phyloP scores from a whole-genome alignment of 2,888 invertebrate species.

The Alsophila aescularia region DNA sequence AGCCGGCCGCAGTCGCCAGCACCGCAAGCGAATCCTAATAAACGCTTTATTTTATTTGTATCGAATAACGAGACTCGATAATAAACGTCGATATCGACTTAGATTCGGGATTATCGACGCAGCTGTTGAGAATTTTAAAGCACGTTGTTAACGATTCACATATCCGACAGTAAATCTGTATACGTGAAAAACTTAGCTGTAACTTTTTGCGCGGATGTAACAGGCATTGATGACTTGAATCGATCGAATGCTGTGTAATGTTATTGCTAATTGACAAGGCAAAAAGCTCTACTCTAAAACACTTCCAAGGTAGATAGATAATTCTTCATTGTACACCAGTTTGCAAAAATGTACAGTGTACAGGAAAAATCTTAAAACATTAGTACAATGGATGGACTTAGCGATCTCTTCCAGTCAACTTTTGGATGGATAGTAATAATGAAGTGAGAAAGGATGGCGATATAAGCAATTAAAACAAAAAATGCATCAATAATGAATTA shows the following conservation, averaged over 20 bases:
- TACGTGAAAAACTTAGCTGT: constrained; percentile 36
- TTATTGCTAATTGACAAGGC: constrained; percentile 35
- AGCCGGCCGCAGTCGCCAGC: constrained; percentile 70
- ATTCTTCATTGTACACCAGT: too few species aligned
- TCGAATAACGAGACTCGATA: constrained; percentile 75
- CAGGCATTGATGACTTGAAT: constrained; percentile 29
- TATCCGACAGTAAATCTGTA: constrained; percentile 41
- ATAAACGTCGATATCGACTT: constrained; percentile 77
- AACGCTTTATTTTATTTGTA: constrained; percentile 82
- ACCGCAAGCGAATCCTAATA: constrained; percentile 81
- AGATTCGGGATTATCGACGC: constrained; percentile 70
- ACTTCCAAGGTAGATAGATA: constrained; percentile 18
- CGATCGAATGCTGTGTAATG: constrained; percentile 35
- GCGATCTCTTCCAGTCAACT: too few species aligned
- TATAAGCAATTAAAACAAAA: too few species aligned
- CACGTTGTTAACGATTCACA: constrained; percentile 50
- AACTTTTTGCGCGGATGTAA: constrained; percentile 35
- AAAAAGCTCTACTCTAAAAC: constrained; percentile 26
- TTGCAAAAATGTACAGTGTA: too few species aligned
- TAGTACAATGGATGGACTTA: too few species aligned
- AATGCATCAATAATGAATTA: too few species aligned
- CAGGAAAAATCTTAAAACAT: too few species aligned
- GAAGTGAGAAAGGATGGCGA: too few species aligned
- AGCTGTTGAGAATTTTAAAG: constrained; percentile 64
- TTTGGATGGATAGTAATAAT: too few species aligned